A percentile compares a stretch with the other conserved stretches of the same genome.
phyloP scores from a whole-genome alignment of 2,113 vertebrate species.

The Callaeas wilsoni region DNA sequence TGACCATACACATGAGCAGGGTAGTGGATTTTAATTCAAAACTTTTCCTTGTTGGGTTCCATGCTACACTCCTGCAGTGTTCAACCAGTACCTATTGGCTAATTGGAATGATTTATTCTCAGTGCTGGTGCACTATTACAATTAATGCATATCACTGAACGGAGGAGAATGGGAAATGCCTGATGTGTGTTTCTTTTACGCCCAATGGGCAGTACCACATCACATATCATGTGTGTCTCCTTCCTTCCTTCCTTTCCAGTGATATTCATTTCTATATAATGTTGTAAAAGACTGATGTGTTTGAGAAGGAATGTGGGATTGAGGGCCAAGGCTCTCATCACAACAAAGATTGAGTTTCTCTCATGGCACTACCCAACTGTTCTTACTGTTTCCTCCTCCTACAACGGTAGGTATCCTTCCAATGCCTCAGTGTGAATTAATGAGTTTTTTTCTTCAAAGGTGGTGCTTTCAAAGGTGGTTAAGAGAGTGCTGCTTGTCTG shows the following conservation, averaged over 20 bases:
- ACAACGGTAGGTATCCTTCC: conserved; percentile 47
- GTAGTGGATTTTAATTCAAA: conserved; percentile 41
- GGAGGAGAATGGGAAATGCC: conserved; percentile 33
- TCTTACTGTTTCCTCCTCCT: not conserved
- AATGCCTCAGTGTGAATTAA: conserved; percentile 5
- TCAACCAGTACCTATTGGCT: conserved; percentile 51
- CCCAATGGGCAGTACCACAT: not conserved
- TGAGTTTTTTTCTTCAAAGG: not conserved
- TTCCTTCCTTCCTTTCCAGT: conserved; percentile 33
- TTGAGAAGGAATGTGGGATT: not conserved
- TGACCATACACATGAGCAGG: not conserved
- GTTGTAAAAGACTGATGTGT: not conserved
- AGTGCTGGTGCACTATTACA: not conserved
- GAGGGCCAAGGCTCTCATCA: not conserved
- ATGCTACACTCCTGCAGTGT: conserved; percentile 31
- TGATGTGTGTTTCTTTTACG: conserved; percentile 38
- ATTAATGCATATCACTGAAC: conserved; percentile 21
- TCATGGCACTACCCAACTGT: not conserved
- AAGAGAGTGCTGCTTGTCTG: conserved; percentile 6
- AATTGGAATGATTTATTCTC: not conserved
- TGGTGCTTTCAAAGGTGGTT: not conserved
- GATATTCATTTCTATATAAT: not conserved
- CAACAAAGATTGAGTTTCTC: not conserved
- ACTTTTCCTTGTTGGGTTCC: not conserved
- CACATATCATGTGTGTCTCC: conserved; percentile 47